phyloP scores from a whole-genome alignment of 2,113 vertebrate species.

The Syngnathus floridae region DNA sequence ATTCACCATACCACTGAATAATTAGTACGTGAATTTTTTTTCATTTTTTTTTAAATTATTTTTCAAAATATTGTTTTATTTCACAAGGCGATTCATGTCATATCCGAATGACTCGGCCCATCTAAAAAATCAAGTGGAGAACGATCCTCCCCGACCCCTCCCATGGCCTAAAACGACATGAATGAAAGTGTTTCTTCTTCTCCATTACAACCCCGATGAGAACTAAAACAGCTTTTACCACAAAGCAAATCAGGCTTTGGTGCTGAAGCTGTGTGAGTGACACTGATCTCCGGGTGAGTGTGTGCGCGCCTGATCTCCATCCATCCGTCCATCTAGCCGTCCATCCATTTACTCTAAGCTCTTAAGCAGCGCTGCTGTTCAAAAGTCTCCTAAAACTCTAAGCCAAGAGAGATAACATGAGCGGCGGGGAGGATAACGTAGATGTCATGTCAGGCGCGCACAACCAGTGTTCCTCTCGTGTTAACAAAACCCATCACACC shows the following conservation, averaged over 20 bases:
- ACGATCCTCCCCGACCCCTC: neutral
- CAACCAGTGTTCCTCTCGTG: constrained; percentile 59
- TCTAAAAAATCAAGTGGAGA: neutral
- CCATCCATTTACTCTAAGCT: constrained; percentile 69
- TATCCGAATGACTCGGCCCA: neutral
- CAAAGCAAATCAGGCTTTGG: constrained; percentile 66
- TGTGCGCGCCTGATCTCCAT: constrained; percentile 40
- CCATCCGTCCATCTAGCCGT: constrained; percentile 59
- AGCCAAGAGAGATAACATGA: constrained; percentile 69
- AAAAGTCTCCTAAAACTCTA: constrained; percentile 71
- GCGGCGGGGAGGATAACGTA: constrained; percentile 64
- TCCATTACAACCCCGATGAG: constrained; percentile 62
- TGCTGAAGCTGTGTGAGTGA: constrained; percentile 55
- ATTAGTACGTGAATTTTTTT: too few relatives aligned
- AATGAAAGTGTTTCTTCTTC: constrained; percentile 7
- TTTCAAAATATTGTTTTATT: too few relatives aligned
- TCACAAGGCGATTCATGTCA: too few relatives aligned
- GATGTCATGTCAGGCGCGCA: constrained; percentile 67
- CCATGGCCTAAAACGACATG: neutral
- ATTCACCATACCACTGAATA: constrained; percentile 46
- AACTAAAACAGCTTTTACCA: constrained; percentile 64
- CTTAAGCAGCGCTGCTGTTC: constrained; percentile 64
- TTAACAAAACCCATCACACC: constrained; percentile 72
- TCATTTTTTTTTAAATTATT: too few relatives aligned
- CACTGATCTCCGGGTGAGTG: constrained; percentile 56